A percentile compares a stretch with the other conserved stretches of the same genome.
phyloP scores from a whole-genome alignment of 2,113 vertebrate genomes.

The Terrapene triunguis region DNA sequence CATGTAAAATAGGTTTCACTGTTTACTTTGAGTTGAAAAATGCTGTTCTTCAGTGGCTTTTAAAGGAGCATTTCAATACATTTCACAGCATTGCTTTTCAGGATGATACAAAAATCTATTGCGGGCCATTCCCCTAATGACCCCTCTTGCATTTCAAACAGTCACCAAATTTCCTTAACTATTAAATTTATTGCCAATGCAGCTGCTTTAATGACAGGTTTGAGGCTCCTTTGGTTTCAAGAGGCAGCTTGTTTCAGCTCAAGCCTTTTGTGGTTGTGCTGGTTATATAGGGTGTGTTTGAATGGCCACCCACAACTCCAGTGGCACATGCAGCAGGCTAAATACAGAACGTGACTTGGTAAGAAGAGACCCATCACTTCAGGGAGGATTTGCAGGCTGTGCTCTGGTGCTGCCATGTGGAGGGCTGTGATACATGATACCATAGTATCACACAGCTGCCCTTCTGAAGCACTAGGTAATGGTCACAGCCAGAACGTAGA shows the following conservation, averaged over 20 bases:
- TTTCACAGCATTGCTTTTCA: conserved; percentile 17
- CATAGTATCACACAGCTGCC: rapidly evolving
- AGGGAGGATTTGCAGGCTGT: not conserved
- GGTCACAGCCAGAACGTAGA: not conserved
- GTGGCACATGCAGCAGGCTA: not conserved
- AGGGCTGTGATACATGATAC: rapidly evolving
- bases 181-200: conserved; percentile 75
- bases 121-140: conserved; percentile 18
- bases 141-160: conserved; percentile 8
- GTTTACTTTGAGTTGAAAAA: not conserved
- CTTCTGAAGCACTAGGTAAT: rapidly evolving
- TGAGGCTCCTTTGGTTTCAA: conserved; percentile 78
- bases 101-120: not conserved
- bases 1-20: not conserved
- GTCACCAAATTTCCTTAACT: conserved; percentile 42
- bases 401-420: not conserved
- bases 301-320: not conserved
- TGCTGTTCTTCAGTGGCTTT: not conserved
- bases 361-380: not conserved
- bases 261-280: not conserved
- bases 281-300: not conserved
- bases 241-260: conserved; percentile 42
- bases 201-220: conserved; percentile 81
- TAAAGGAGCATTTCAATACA: not conserved
- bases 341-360: not conserved